Percentiles rank a stretch among this genome's conserved stretches.
Evolutionary conservation across 2,888 invertebrate species (phyloP).

Genomic region (Portevinia maculata): DNA sequence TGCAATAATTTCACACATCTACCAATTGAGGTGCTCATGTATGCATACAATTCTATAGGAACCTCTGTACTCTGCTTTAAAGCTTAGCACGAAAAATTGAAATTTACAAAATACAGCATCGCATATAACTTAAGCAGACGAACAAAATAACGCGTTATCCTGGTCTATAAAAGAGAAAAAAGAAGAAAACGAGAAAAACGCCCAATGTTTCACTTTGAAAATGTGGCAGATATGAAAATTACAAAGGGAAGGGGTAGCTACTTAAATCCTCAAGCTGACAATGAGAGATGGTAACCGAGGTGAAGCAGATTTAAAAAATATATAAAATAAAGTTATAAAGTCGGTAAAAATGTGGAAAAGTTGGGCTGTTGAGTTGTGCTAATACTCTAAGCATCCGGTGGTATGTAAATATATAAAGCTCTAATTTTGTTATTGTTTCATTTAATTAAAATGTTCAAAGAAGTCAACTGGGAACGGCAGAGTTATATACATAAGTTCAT

Average conservation of each 20-base stretch:
- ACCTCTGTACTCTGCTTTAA: not conserved
- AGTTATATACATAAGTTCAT: not conserved
- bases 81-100: not conserved
- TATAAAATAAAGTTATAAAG: constrained; percentile 1
- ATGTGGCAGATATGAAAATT: not conserved
- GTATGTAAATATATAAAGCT: not conserved
- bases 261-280: constrained; percentile 7
- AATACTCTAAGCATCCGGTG: not conserved
- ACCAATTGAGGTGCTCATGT: not conserved
- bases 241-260: not conserved
- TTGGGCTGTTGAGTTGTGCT: not conserved
- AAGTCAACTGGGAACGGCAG: not conserved
- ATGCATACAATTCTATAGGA: not conserved
- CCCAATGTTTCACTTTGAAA: constrained; percentile 10
- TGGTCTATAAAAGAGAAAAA: constrained; percentile 5
- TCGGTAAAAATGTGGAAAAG: constrained; percentile 9
- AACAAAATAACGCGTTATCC: constrained; percentile 24
- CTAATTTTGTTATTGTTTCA: not conserved
- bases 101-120: constrained; percentile 2
- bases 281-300: constrained; percentile 19
- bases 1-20: constrained; percentile 8
- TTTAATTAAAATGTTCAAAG: constrained; percentile 1
- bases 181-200: not conserved
- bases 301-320: constrained; percentile 9
- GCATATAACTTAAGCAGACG: constrained; percentile 32